Conservation (phyloP, 1,140 invertebrate genomes). For the Anastrepha ludens region DNA sequence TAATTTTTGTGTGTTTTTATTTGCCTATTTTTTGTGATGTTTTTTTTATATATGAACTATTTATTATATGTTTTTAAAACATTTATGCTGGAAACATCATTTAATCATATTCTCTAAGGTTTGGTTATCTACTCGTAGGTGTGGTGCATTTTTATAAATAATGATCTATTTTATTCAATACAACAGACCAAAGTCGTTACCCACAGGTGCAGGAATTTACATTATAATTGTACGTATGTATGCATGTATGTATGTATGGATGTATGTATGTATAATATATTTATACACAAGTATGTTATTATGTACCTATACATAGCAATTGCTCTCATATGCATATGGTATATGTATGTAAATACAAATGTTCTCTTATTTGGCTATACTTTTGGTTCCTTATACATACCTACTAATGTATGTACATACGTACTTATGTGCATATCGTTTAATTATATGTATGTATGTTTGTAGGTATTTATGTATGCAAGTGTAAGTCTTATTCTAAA, state of each 20-base stretch:
- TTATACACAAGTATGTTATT: slow-evolving; percentile 7
- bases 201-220: slow-evolving; percentile 44
- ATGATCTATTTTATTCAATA: slow-evolving; percentile 45
- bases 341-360: slow-evolving; percentile 13
- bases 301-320: slow-evolving; percentile 13
- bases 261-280: neutral
- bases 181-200: slow-evolving; percentile 46
- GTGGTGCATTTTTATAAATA: slow-evolving; percentile 51
- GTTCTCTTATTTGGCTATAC: slow-evolving; percentile 37
- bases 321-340: slow-evolving; percentile 4
- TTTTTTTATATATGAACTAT: slow-evolving; percentile 44
- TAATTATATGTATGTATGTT: neutral
- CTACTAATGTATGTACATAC: neutral
- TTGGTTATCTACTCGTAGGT: slow-evolving; percentile 52
- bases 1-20: slow-evolving; percentile 44
- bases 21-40: slow-evolving; percentile 52
- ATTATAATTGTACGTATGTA: neutral
- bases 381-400: slow-evolving; percentile 27
- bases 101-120: slow-evolving; percentile 41
- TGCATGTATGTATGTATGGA: slow-evolving; percentile 3
- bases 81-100: slow-evolving; percentile 52
- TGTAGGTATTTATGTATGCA: slow-evolving; percentile 8
- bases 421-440: neutral
- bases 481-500: slow-evolving; percentile 21
- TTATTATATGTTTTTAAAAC: slow-evolving; percentile 52